Evolutionary conservation across 2,888 invertebrate species (phyloP).

Genomic region (Alsophila aescularia): DNA sequence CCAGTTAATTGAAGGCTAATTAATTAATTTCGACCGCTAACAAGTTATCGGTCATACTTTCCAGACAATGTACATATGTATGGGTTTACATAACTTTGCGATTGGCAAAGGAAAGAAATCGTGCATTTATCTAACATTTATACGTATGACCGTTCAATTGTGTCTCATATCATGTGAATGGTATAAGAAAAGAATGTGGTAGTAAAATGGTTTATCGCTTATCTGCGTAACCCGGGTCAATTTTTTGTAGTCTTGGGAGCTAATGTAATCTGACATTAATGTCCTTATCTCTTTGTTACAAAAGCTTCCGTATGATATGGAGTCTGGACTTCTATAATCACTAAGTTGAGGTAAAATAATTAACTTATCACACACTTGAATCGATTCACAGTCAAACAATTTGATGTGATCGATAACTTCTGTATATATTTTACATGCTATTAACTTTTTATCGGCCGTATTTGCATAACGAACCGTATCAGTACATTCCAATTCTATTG

Average conservation of each 20-base stretch:
- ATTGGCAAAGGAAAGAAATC: conserved; percentile 59
- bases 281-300: conserved; percentile 16
- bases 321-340: not conserved
- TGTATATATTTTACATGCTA: conserved; percentile 16
- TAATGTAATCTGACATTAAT: conserved; percentile 18
- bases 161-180: conserved; percentile 1
- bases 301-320: not conserved
- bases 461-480: conserved; percentile 20
- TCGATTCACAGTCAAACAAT: conserved; percentile 11
- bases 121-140: conserved; percentile 19
- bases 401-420: conserved; percentile 16
- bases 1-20: conserved; percentile 45
- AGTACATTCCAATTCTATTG: conserved; percentile 12
- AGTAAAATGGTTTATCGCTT: conserved; percentile 8
- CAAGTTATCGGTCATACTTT: conserved; percentile 31
- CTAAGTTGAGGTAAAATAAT: not conserved
- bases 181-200: not conserved
- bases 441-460: conserved; percentile 23
- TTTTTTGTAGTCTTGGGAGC: conserved; percentile 9
- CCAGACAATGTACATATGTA: conserved; percentile 1
- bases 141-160: not conserved
- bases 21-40: conserved; percentile 56
- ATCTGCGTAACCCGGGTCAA: conserved; percentile 28
- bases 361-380: conserved; percentile 3
- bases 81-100: conserved; percentile 35